Base-by-base conservation (phyloP, 1,140 invertebrate species). In the Drosophila ercepeae region DNA sequence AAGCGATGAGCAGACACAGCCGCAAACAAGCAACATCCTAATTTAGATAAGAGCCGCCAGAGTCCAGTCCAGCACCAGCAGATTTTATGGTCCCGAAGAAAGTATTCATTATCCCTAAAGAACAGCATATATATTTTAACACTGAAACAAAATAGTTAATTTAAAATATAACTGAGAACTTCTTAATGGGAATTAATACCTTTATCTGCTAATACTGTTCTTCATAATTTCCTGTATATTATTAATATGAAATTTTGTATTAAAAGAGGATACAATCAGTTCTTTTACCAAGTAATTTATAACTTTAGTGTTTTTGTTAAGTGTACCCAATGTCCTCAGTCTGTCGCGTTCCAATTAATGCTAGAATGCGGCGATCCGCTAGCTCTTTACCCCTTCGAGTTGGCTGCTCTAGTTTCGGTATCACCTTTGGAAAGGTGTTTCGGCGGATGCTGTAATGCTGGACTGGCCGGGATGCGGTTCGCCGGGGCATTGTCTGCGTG, bases 11-110 rank as follows among this genome's bases (percentile, higher is more conserved):
- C 67, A 88, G 78, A 89, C 83, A 83, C 79, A 70, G 82, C 72
- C 77, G 76, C 81, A 84, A 86, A 84, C 82, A 84, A 84, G 78
- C 81, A 81, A 89, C 86, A 89, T 89, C 76, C 77, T 82, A 89
- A 86, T 89, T 89, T 86, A 89, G 86, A 89, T 89, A 89, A 89
- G 86, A 81, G 79, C 60, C 79, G 72, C 59, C 64, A 73, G 59
- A 14, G 14, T 29, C 46, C 59, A 63, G 48, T 42, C 34, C 49
- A 53, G 39, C 44, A 21, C 36, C 29, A n/a, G 11, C 29, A n/a
- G 59, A 36, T 55, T 88, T 86, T 88, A 88, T 67, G 82, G 19
- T 64, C 41, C 49, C 42, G 73, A 84, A 82, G 60, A 82, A 84
- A 84, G 73, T 70, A 81, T 70, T 70, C 54, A 58, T 71, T 44